Evolutionary conservation across 2,797 vertebrate genomes (phyloP).

Genomic region (Cichlasoma orientale): DNA sequence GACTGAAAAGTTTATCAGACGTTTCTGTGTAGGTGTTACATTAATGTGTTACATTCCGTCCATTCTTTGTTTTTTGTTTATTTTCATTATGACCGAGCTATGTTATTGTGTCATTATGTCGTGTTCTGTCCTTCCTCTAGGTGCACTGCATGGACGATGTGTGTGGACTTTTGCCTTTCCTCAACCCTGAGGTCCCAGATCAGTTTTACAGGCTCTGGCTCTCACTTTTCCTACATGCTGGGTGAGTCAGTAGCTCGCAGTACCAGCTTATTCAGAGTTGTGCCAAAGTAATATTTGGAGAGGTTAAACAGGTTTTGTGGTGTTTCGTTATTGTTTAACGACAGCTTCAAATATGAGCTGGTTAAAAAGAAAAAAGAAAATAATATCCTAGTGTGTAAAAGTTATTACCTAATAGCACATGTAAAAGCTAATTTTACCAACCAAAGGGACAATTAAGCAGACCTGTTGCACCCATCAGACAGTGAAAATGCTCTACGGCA

Average conservation of each 20-base stretch:
- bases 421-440: no score
- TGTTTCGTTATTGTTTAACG: background rate
- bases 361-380: background rate
- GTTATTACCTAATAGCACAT: no score
- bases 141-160: conserved; percentile 99
- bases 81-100: background rate
- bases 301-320: background rate
- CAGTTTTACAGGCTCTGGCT: conserved; percentile 98
- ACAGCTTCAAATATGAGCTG: background rate
- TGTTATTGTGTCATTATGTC: background rate
- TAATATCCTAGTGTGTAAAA: background rate
- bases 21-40: background rate
- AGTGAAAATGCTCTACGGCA: background rate
- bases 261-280: background rate
- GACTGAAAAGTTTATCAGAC: background rate
- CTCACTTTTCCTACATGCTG: conserved; percentile 95
- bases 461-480: background rate
- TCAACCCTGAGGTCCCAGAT: conserved; percentile 96
- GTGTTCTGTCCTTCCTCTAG: conserved; percentile 66
- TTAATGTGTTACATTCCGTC: background rate
- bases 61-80: background rate
- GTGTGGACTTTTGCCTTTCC: conserved; percentile 95
- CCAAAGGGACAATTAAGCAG: no score
- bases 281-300: background rate
- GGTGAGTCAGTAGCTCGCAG: conserved; percentile 81